A percentile compares a stretch with the other conserved stretches of the same genome.
Evolutionary conservation across 2,113 vertebrate species (phyloP).

Genomic region (Chascanopsetta lugubris): DNA sequence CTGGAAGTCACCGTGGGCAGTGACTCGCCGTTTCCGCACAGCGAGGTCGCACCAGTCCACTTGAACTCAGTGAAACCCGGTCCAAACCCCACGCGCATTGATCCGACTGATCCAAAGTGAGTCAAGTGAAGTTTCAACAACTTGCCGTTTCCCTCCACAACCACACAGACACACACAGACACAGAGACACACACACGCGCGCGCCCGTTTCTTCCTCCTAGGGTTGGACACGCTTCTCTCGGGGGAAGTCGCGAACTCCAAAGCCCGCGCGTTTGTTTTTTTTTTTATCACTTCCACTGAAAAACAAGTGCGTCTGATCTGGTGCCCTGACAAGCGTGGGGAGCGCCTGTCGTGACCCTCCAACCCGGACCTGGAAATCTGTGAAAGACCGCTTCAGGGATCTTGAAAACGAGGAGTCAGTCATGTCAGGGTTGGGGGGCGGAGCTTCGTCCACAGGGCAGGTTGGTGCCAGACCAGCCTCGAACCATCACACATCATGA

Average conservation of each 20-base stretch:
- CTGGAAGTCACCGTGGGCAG: background rate
- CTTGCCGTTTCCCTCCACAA: too few species aligned
- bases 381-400: background rate
- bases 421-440: constrained; percentile 34
- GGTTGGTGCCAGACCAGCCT: background rate
- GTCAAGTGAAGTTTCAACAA: too few species aligned
- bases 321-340: constrained; percentile 51
- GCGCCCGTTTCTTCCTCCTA: too few species aligned
- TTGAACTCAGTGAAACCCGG: too few species aligned
- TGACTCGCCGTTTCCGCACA: too few species aligned
- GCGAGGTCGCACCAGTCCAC: too few species aligned
- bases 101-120: too few species aligned
- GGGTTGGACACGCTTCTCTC: background rate
- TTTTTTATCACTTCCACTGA: background rate
- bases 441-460: constrained; percentile 34
- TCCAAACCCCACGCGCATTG: too few species aligned
- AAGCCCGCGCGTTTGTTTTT: background rate
- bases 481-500: background rate
- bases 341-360: constrained; percentile 15
- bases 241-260: background rate
- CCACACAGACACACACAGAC: background rate
- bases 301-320: background rate
- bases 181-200: background rate
- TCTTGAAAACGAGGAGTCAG: constrained; percentile 22
- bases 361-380: constrained; percentile 39